Evolutionary conservation across 2,113 vertebrate genomes (phyloP).

Genomic region (Nibea coibor): DNA sequence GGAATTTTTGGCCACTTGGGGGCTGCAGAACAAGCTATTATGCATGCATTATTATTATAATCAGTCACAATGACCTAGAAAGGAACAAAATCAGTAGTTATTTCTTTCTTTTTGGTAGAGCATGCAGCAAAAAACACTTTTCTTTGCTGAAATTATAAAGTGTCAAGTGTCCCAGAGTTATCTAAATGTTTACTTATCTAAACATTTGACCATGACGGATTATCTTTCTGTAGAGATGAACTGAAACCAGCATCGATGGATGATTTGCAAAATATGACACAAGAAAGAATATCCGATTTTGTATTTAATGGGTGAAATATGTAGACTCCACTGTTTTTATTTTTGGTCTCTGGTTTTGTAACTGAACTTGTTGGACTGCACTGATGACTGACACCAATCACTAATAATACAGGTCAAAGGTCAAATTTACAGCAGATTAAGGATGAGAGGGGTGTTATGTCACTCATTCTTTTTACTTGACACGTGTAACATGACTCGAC

Average conservation of each 20-base stretch:
- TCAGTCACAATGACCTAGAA: too few species aligned
- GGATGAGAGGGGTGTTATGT: constrained; percentile 27
- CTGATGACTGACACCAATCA: constrained; percentile 19
- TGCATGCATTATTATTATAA: too few species aligned
- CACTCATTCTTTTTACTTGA: constrained; percentile 35
- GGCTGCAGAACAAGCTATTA: constrained; percentile 1
- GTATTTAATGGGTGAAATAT: background rate
- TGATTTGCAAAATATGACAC: background rate
- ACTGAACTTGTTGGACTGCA: background rate
- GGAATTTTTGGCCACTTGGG: background rate
- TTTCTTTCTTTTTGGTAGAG: too few species aligned
- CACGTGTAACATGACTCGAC: constrained; percentile 25
- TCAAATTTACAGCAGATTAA: constrained; percentile 34
- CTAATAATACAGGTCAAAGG: constrained; percentile 37
- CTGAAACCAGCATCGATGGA: background rate
- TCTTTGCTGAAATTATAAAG: too few species aligned
- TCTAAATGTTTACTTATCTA: too few species aligned
- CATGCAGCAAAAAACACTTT: too few species aligned
- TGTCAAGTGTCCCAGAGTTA: background rate
- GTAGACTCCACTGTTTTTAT: background rate
- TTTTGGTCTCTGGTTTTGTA: background rate
- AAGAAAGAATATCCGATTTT: background rate
- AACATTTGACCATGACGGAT: background rate
- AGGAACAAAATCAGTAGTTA: too few species aligned
- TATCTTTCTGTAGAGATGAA: background rate